Percentiles rank a stretch among this genome's conserved stretches.
These are phyloP conservation scores for Vannuccia rotundouncinata DNA, from an alignment of 2,888 invertebrate species.

Conservation along the genomic window DNA sequence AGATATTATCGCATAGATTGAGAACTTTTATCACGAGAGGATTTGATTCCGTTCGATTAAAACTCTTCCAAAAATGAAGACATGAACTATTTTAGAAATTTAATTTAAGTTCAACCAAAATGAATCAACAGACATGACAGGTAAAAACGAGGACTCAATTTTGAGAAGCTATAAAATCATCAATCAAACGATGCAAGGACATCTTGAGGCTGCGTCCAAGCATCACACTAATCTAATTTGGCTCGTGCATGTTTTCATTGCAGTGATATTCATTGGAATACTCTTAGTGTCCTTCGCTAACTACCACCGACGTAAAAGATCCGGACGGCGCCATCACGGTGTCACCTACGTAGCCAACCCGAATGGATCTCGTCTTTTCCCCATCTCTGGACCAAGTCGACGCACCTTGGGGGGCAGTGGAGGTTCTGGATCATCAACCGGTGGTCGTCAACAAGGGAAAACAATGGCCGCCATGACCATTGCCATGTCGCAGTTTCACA, in stretches of 20 bases:
- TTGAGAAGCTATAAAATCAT: no score
- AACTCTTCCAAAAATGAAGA: no score
- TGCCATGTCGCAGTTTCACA: conserved; percentile 8
- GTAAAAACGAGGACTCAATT: no score
- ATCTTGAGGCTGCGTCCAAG: no score
- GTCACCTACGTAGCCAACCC: background rate
- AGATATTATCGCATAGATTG: no score
- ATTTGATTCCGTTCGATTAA: no score
- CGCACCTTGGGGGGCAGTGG: background rate
- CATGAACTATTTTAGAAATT: no score
- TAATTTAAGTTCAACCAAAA: no score
- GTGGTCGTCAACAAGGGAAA: background rate
- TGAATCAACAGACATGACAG: no score
- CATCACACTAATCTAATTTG: conserved; percentile 3
- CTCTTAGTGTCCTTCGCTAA: background rate
- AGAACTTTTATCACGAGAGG: no score
- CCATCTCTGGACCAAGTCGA: background rate
- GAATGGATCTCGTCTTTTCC: background rate
- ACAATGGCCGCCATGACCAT: conserved; percentile 5
- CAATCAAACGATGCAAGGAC: no score
- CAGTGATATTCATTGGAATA: background rate
- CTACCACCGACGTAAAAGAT: background rate
- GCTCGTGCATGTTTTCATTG: conserved; percentile 7
- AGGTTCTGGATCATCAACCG: background rate
- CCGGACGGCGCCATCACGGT: background rate